These are phyloP conservation scores for Drosophila meridionalis DNA, from an alignment of 2,888 invertebrate genomes.

Conservation along the genomic window DNA sequence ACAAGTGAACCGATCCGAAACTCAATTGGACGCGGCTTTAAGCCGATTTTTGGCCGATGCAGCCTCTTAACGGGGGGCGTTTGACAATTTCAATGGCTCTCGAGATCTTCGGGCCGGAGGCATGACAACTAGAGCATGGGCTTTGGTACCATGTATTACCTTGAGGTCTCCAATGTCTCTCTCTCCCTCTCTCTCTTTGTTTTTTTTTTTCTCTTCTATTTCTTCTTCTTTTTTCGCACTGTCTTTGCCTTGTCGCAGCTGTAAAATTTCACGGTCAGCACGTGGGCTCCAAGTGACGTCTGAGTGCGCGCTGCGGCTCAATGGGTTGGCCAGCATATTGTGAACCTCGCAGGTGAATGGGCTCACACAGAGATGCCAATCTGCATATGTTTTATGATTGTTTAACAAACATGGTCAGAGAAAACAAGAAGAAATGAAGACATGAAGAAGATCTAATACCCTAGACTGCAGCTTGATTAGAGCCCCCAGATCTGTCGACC, in stretches of 20 bases:
- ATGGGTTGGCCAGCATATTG: constrained; percentile 11
- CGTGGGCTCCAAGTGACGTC: constrained; percentile 49
- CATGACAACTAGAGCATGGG: constrained; percentile 70
- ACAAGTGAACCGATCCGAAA: constrained; percentile 46
- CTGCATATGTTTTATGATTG: constrained; percentile 28
- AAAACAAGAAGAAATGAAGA: background rate
- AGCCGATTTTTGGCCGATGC: constrained; percentile 66
- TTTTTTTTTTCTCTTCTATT: background rate
- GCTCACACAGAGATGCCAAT: constrained; percentile 41
- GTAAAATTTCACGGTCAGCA: constrained; percentile 68
- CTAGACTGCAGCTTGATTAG: too few species aligned
- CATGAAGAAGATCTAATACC: background rate
- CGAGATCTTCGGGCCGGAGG: constrained; percentile 51
- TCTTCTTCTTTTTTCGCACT: constrained; percentile 38
- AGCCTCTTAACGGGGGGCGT: constrained; percentile 68
- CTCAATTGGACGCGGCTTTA: constrained; percentile 62
- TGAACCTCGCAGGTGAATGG: constrained; percentile 49
- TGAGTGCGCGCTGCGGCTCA: constrained; percentile 24
- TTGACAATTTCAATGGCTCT: constrained; percentile 76
- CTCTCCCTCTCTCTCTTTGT: constrained; percentile 6
- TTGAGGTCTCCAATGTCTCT: constrained; percentile 32
- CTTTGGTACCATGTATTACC: constrained; percentile 39
- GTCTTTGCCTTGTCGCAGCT: constrained; percentile 44
- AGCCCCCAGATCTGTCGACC: too few species aligned
- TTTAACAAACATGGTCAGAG: background rate